phyloP scores from a whole-genome alignment of 1,140 invertebrate genomes.

The Lepidurus couesii region DNA sequence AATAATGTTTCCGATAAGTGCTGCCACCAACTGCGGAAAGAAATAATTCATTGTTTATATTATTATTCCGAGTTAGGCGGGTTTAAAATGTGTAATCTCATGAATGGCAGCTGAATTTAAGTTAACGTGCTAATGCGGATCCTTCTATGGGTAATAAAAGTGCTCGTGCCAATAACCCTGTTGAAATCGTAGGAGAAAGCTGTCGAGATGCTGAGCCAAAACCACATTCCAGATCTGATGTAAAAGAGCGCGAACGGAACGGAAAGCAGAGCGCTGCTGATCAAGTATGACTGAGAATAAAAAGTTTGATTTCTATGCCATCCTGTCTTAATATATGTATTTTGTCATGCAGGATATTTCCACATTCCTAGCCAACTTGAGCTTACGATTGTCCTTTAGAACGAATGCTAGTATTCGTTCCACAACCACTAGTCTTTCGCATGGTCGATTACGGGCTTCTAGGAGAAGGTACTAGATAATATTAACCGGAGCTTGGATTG shows the following conservation, averaged over 20 bases:
- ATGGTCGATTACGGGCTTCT: background rate
- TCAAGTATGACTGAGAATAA: background rate
- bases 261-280: background rate
- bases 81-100: no score
- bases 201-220: background rate
- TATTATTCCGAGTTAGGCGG: no score
- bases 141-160: no score
- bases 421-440: background rate
- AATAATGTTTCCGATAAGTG: no score
- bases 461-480: background rate
- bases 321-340: background rate
- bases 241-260: background rate
- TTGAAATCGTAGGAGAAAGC: no score
- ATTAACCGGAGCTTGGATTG: background rate
- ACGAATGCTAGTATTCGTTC: slow-evolving; percentile 9
- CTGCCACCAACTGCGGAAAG: no score
- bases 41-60: no score
- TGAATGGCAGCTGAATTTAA: no score
- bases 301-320: background rate
- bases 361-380: background rate
- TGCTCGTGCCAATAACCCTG: no score
- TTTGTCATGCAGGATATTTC: background rate
- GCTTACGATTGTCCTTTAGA: background rate
- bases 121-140: no score
- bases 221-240: background rate